Base-by-base conservation (phyloP, 2,113 vertebrate species). In the Halichoerus grypus region DNA sequence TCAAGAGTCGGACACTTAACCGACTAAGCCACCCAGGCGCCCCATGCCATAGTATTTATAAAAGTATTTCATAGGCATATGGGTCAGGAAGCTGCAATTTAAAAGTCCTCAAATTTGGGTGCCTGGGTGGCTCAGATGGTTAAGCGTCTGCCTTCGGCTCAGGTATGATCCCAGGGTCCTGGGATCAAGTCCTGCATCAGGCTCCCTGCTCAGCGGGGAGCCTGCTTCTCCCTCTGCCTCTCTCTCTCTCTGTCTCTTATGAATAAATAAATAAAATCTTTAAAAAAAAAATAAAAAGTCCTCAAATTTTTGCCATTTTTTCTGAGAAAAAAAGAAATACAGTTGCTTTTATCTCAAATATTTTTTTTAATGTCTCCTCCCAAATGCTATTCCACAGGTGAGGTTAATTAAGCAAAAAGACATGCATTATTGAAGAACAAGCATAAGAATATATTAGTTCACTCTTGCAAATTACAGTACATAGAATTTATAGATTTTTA, bases 361-460 rank as follows among this genome's bases (percentile, higher is more conserved):
- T 46, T 74, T 80, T 49, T 72, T 92, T 55, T 2, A 3, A 82
- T 83, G 13, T 82, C 42, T 92, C 65, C 97, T 67, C 31, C 65
- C 57, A 88, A 79, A 95, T 92, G 57, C 28, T 82, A 72, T 65
- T 91, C 31, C 18, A 92, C 7, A 63, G n/a, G 28, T 86, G 53
- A 95, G 89, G 36, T 96, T 94, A 83, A 92, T 96, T 92, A 74
- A 69, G 46, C 28, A 97, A 79, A 79, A 93, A 77, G 67, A n/a
- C 18, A 74, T 19, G 24, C 31, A 69, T 57, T 85, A 95, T 8
- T 94, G 61, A 93, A 95, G 61, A 97, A 92, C 19, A 89, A 96
- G 51, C 10, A 79, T 61, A 67, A 90, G 6, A 83, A 95, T 46
- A 67, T 39, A 33, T 46, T 81, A 67, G 67, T 49, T 74, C 53